These are phyloP conservation scores for Chirona hameri DNA, from an alignment of 2,888 invertebrate species.

Conservation along the genomic window DNA sequence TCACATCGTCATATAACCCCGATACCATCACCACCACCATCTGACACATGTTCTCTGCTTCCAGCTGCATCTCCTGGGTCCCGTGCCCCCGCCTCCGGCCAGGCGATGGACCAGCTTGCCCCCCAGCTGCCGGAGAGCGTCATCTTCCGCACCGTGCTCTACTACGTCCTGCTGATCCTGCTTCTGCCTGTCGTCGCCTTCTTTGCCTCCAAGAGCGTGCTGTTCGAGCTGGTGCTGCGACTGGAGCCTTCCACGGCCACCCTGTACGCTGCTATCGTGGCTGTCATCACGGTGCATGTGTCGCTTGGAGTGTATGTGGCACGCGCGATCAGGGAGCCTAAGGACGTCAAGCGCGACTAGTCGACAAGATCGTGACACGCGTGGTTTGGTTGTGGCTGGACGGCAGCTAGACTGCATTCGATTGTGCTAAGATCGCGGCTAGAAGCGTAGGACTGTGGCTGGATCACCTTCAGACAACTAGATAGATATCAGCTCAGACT, in stretches of 20 bases:
- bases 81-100: neutral
- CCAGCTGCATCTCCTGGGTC: too few species aligned
- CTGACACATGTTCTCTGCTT: too few species aligned
- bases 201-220: neutral
- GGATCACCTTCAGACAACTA: too few species aligned
- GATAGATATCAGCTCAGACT: too few species aligned
- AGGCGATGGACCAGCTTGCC: neutral
- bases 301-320: neutral
- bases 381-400: too few species aligned
- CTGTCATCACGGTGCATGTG: neutral
- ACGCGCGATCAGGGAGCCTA: neutral
- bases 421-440: too few species aligned
- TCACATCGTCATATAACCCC: too few species aligned
- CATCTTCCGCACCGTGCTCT: neutral
- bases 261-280: neutral
- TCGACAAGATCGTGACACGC: too few species aligned
- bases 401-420: too few species aligned
- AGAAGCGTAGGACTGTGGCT: too few species aligned
- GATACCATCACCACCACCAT: too few species aligned
- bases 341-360: neutral
- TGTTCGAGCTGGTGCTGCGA: conserved; percentile 4
- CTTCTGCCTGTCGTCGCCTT: neutral
- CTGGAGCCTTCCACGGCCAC: neutral
- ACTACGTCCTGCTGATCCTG: neutral
- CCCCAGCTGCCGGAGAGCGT: neutral